phyloP scores from a whole-genome alignment of 2,888 invertebrate genomes.

The Lasioglossum figueresi region DNA sequence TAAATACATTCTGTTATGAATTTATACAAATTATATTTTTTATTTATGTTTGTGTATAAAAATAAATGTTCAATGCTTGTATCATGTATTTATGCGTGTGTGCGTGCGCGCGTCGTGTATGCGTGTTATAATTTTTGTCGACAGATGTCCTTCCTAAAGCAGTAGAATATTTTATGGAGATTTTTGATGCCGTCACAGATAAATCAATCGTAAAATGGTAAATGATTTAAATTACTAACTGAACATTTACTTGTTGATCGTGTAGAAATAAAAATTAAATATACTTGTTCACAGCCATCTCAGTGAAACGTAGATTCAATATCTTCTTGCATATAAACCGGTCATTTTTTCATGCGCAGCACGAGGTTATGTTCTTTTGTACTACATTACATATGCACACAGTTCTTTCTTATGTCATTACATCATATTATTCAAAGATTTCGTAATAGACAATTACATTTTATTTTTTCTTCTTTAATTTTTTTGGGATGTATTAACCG shows the following conservation, averaged over 20 bases:
- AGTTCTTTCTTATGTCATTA: slow-evolving; percentile 25
- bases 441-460: not conserved
- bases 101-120: not conserved
- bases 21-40: not conserved
- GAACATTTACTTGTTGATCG: slow-evolving; percentile 47
- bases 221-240: slow-evolving; percentile 74
- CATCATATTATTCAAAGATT: slow-evolving; percentile 29
- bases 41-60: not conserved
- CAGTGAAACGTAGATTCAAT: slow-evolving; percentile 30
- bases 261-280: not conserved
- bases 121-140: slow-evolving; percentile 37
- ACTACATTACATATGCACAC: slow-evolving; percentile 9
- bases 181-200: slow-evolving; percentile 67
- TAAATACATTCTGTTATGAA: not conserved
- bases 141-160: slow-evolving; percentile 48
- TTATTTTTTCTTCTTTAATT: not conserved
- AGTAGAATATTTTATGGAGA: slow-evolving; percentile 56
- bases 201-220: slow-evolving; percentile 80
- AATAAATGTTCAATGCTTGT: not conserved
- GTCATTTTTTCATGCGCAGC: slow-evolving; percentile 54
- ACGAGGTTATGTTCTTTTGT: slow-evolving; percentile 70
- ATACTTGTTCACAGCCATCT: not conserved
- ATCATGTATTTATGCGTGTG: not conserved
- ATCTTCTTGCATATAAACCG: slow-evolving; percentile 57
- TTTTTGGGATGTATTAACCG: not conserved